Base-by-base conservation (phyloP, 1,140 invertebrate genomes). In the Euwallacea similis region DNA sequence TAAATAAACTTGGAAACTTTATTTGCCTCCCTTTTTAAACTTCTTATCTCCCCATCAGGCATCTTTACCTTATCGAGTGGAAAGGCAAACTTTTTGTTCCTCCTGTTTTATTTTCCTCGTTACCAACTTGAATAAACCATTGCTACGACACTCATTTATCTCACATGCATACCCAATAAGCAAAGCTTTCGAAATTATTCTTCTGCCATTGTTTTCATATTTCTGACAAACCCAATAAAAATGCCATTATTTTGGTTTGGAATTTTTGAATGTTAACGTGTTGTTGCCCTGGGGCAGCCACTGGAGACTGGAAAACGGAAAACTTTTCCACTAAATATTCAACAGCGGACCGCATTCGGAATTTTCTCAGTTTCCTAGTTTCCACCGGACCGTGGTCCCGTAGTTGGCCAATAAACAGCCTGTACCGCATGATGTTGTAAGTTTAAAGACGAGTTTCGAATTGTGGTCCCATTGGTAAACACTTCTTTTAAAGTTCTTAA, bases 301-400 rank as follows among this genome's bases (percentile, higher is more conserved):
- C 43, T 15, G 13, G 67, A 56, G 67, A 69, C 60, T 54, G n/a
- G 67, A 69, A 69, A 69, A 69, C 54, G 61, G 21, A 21, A 61
- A 69, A 69, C 67, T 69, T 69, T 69, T 61, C 67, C 67, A 69
- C 67, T 69, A 69, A 69, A 69, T 69, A 69, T 69, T 69, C 67
- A 69, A 55, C 59, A 69, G 67, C 58, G 67, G 67, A 69, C 67
- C 67, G 67, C 60, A 69, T 69, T 69, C 58, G 58, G 16, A 56
- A 56, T 56, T 56, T 54, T 47, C 62, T 42, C 7, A 21, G 21
- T 53, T 47, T 42, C 44, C 8, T 44, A 60, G 58, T 60, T 60
- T 60, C 46, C 13, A 46, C 21, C n/a, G 42, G 11, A 46, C 60
- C 43, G 6, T 50, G 21, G 46, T 50, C 46, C 13, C 13, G 46